Percentiles rank a stretch among this genome's conserved stretches.
These are phyloP conservation scores for Peromyscus attwateri DNA, from an alignment of 2,797 vertebrate species.

Conservation along the genomic window DNA sequence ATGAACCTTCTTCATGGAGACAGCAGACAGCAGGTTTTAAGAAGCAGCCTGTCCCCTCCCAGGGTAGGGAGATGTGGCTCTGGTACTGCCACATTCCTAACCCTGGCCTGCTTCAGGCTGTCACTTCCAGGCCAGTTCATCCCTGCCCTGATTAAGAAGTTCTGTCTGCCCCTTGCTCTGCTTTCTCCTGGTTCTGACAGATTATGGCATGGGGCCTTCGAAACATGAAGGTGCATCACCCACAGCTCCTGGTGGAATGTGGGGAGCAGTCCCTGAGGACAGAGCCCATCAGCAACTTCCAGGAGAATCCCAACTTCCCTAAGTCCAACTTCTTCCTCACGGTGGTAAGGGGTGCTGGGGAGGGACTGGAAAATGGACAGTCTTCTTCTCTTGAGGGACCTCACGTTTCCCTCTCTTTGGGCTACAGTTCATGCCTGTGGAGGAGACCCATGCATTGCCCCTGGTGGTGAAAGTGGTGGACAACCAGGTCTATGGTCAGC, in stretches of 20 bases:
- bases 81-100: background rate
- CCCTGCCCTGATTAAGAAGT: background rate
- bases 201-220: constrained; percentile 89
- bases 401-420: background rate
- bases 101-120: background rate
- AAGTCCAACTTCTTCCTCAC: constrained; percentile 79
- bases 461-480: constrained; percentile 86
- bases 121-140: background rate
- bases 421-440: constrained; percentile 83
- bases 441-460: constrained; percentile 79
- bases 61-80: background rate
- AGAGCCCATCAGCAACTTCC: constrained; percentile 77
- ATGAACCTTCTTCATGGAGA: background rate
- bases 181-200: constrained; percentile 62
- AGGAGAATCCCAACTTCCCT: constrained; percentile 86
- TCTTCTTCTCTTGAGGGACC: background rate
- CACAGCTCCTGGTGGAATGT: constrained; percentile 84
- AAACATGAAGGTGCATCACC: constrained; percentile 71
- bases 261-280: constrained; percentile 81
- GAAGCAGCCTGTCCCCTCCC: background rate
- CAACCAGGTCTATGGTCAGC: constrained; percentile 72
- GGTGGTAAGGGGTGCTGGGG: constrained; percentile 79
- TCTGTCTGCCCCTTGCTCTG: background rate
- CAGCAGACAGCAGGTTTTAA: background rate
- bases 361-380: background rate